A percentile compares a stretch with the other conserved stretches of the same genome.
These are phyloP conservation scores for Apoda limacodes DNA, from an alignment of 2,888 invertebrate genomes.

Conservation along the genomic window DNA sequence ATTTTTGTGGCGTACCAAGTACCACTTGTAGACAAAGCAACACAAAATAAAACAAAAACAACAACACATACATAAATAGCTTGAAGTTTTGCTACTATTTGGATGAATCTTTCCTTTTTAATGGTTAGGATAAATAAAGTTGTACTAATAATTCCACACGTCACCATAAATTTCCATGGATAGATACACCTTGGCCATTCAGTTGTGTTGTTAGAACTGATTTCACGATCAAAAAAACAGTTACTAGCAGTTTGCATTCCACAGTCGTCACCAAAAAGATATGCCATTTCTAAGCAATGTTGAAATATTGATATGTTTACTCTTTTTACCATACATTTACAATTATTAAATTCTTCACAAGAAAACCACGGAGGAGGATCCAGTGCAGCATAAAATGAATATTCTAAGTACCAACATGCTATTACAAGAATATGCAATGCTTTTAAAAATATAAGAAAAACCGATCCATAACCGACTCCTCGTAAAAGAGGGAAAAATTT, in stretches of 20 bases:
- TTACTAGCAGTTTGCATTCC: conserved; percentile 50
- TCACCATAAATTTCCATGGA: conserved; percentile 37
- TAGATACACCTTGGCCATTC: conserved; percentile 26
- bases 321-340: conserved; percentile 52
- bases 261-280: conserved; percentile 42
- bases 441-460: conserved; percentile 39
- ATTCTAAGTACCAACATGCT: conserved; percentile 45
- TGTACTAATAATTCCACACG: conserved; percentile 25
- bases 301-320: conserved; percentile 48
- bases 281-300: conserved; percentile 48
- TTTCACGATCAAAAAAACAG: conserved; percentile 46
- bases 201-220: conserved; percentile 35
- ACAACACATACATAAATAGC: conserved; percentile 30
- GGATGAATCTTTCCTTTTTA: conserved; percentile 36
- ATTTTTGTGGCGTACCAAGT: conserved; percentile 43
- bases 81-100: conserved; percentile 30
- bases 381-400: conserved; percentile 38
- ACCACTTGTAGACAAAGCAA: conserved; percentile 41
- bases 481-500: conserved; percentile 48
- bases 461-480: conserved; percentile 38
- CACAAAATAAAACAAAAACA: conserved; percentile 37
- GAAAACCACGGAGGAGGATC: conserved; percentile 50
- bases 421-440: conserved; percentile 36
- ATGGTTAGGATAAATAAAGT: conserved; percentile 38
- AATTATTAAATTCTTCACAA: conserved; percentile 37